Evolutionary conservation across 2,113 vertebrate species (phyloP), one percentile per base, ranked within the genome.

Genomic region (Pteropus alecto): DNA sequence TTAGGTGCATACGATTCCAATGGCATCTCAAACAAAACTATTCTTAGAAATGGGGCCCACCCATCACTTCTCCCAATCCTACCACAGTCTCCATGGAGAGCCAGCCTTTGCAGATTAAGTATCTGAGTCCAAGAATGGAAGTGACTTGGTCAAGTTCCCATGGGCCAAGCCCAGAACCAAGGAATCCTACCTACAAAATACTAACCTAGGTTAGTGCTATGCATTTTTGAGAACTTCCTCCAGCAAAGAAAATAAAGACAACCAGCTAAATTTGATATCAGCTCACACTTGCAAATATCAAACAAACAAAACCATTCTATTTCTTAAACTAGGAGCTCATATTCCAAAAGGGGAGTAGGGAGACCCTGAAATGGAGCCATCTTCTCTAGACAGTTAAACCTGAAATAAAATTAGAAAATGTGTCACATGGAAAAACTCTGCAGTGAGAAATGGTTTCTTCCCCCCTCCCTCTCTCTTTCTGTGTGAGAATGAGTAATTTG

Each of bases 401-500:
- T 96, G 89, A 92, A 95, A 65, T 95, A 98, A 97, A 98, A 97
- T 97, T 97, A 97, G 94, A 95, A 97, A 96, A 93, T 87, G 92
- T 97, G 97, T 98, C 96, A 97, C 92, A 92, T 84, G 97, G 97
- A 98, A 98, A 98, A 97, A 97, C 84, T 93, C 82, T 79, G 48
- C 94, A 86, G 76, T 22, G 43, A 97, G 93, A 95, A 93, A 89
- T 41, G 58, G 51, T 65, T 91, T 70, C 46, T n/a, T 48, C 33
- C 7, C 33, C 38, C 48, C 28, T 51, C 51, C 28, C 48, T 83
- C 87, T 94, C 76, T 65, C 89, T 89, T 95, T 95, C 96, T 81
- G 71, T 92, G 88, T 87, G 78, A 96, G 94, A 94, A 38, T 97
- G 94, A 98, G 92, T 98, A 98, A 98, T 94, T 60, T 79, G 93